Evolutionary conservation across 64 coral and sea anemone genomes (phyloP).

Genomic region (Montipora cactus): DNA sequence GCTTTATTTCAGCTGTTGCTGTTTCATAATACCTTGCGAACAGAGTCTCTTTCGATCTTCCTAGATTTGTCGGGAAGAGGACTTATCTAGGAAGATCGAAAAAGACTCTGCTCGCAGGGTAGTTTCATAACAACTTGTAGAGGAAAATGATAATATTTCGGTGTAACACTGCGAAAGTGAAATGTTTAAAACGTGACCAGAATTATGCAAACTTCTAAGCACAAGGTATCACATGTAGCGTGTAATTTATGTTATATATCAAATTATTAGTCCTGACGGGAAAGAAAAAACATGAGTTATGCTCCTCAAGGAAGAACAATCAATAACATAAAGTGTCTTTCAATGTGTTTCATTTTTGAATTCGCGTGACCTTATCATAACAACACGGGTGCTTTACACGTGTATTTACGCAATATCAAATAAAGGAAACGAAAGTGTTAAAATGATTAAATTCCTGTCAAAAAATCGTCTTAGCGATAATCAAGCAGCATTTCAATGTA

Average conservation of each 20-base stretch:
- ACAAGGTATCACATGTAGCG: not conserved
- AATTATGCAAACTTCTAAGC: not conserved
- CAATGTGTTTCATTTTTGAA: not conserved
- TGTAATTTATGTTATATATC: not conserved
- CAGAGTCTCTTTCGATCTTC: no score
- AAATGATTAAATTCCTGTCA: not conserved
- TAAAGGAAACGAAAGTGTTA: not conserved
- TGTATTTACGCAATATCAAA: conserved; percentile 40
- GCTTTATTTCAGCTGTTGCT: no score
- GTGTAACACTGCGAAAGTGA: not conserved
- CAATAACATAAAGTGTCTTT: not conserved
- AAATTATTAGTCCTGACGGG: not conserved
- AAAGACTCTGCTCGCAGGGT: no score
- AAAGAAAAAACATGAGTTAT: not conserved
- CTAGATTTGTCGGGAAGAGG: no score
- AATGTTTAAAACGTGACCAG: not conserved
- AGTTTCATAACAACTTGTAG: no score
- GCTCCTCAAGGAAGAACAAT: no score
- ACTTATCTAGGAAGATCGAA: no score
- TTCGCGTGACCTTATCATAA: conserved; percentile 17
- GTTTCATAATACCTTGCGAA: no score
- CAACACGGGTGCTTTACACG: conserved; percentile 30
- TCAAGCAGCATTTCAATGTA: not conserved
- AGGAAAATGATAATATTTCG: not conserved
- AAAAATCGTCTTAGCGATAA: not conserved